Evolutionary conservation across 30 jellyfish, hydroid and myxozoan genomes (phyloP).

Genomic region (Cassiopea andromeda): DNA sequence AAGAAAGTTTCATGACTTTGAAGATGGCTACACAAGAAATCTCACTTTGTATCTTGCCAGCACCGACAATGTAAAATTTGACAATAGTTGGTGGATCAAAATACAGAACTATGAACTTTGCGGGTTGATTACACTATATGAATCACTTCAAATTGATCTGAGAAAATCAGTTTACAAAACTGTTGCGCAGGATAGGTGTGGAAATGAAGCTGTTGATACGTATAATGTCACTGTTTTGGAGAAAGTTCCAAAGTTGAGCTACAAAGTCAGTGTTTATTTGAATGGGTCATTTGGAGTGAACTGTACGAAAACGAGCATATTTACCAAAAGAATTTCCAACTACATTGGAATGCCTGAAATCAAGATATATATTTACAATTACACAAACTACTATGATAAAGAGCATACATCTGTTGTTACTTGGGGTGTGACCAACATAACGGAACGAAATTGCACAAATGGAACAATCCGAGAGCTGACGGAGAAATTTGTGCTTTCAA

Average conservation of each 20-base stretch:
- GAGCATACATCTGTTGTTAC: conserved; percentile 46
- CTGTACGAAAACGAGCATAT: conserved; percentile 63
- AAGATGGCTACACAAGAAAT: conserved; percentile 83
- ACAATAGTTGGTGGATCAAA: conserved; percentile 67
- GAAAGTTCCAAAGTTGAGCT: conserved; percentile 22
- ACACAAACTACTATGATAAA: conserved; percentile 27
- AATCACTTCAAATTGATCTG: background rate
- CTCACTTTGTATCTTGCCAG: conserved; percentile 44
- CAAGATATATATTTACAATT: conserved; percentile 31
- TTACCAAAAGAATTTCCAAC: conserved; percentile 53
- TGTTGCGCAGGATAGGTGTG: conserved; percentile 79
- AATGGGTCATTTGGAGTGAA: conserved; percentile 32
- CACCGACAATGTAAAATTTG: background rate
- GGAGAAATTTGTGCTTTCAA: conserved; percentile 21
- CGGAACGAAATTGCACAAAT: conserved; percentile 69
- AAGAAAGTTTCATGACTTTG: conserved; percentile 70
- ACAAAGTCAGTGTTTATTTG: conserved; percentile 44
- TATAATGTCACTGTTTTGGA: conserved; percentile 37
- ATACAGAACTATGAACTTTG: conserved; percentile 64
- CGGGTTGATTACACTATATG: conserved; percentile 49
- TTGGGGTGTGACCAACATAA: conserved; percentile 79
- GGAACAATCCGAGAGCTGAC: conserved; percentile 45
- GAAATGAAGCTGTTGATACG: conserved; percentile 46
- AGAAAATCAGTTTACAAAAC: conserved; percentile 43
- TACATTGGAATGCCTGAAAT: conserved; percentile 37